phyloP scores from a whole-genome alignment of 2,113 vertebrate species.

The Ciconia boyciana region DNA sequence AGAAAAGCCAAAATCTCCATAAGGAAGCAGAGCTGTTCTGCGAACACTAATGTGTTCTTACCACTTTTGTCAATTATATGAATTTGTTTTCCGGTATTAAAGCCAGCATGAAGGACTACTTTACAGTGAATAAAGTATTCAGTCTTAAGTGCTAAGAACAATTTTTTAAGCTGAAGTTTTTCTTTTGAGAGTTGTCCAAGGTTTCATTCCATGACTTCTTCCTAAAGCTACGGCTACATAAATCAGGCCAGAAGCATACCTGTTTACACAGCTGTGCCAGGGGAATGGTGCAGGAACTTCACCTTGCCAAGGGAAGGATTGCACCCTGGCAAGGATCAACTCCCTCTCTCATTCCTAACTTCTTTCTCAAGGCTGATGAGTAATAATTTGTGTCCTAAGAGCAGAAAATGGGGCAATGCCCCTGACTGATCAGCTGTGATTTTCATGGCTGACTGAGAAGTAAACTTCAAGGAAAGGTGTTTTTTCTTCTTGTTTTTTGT shows the following conservation, averaged over 20 bases:
- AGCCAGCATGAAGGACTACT: neutral
- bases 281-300: neutral
- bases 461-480: neutral
- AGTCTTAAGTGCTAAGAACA: neutral
- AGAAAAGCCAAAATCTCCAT: neutral
- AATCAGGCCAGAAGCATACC: neutral
- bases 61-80: neutral
- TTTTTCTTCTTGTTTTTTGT: rapidly evolving
- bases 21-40: neutral
- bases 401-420: neutral
- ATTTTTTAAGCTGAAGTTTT: neutral
- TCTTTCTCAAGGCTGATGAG: neutral
- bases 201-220: neutral
- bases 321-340: neutral
- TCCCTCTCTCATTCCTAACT: neutral
- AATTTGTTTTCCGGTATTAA: neutral
- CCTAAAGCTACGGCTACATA: neutral
- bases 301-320: neutral
- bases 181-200: neutral
- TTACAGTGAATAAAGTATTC: neutral
- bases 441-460: neutral
- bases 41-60: neutral
- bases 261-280: neutral
- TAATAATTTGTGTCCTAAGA: neutral
- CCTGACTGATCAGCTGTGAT: neutral